These are phyloP conservation scores for Tiliqua scincoides DNA, from an alignment of 2,113 vertebrate genomes.

Conservation along the genomic window DNA sequence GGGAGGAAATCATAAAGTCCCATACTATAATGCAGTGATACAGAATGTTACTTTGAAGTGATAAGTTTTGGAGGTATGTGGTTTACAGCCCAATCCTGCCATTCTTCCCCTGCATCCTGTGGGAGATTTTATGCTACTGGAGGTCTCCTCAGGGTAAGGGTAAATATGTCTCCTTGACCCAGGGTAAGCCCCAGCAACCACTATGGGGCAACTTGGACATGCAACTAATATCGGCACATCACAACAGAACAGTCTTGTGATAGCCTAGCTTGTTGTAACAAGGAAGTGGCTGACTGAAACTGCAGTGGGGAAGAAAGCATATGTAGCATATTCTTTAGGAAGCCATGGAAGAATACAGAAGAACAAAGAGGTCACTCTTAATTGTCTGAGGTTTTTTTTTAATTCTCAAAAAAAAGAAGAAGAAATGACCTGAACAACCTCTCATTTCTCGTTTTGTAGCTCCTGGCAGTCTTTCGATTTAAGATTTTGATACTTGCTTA, in stretches of 20 bases:
- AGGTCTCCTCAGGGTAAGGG: too few species aligned
- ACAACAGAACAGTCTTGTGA: neutral
- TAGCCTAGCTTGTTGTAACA: neutral
- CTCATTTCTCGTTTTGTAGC: conserved; percentile 72
- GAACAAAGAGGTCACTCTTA: neutral
- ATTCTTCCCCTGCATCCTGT: too few species aligned
- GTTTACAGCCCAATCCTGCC: too few species aligned
- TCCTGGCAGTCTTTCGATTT: conserved; percentile 94
- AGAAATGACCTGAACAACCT: conserved; percentile 58
- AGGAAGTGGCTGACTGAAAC: neutral
- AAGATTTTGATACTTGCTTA: conserved; percentile 92
- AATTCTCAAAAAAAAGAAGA: neutral
- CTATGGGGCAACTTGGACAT: too few species aligned
- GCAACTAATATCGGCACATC: neutral
- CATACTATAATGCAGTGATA: neutral
- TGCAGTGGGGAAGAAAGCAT: too few species aligned
- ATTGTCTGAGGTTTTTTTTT: neutral
- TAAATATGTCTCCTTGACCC: too few species aligned
- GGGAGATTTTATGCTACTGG: too few species aligned
- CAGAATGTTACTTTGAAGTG: neutral
- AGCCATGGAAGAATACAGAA: neutral
- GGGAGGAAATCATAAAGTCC: too few species aligned
- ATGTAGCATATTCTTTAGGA: neutral
- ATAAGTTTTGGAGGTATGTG: neutral
- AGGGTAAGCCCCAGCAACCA: too few species aligned